Evolutionary conservation across 2,888 invertebrate genomes (phyloP).

Genomic region (Watsonalla cultraria): DNA sequence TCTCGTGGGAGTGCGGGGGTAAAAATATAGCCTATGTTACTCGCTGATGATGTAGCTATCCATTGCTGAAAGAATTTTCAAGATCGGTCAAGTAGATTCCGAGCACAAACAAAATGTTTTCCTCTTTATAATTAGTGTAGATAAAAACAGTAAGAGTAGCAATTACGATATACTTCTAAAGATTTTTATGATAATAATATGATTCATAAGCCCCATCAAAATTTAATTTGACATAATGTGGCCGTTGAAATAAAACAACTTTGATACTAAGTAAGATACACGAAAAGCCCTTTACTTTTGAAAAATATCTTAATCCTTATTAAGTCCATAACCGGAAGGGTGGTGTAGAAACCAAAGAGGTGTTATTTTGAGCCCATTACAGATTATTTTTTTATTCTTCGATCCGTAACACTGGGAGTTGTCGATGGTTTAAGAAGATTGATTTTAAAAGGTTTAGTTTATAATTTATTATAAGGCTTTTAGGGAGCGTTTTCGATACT

Average conservation of each 20-base stretch:
- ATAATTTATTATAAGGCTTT: too few relatives aligned
- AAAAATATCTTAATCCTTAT: constrained; percentile 75
- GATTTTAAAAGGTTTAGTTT: constrained; percentile 12
- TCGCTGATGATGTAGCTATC: too few relatives aligned
- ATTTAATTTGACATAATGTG: constrained; percentile 32
- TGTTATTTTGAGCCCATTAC: constrained; percentile 66
- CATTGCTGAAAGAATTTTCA: too few relatives aligned
- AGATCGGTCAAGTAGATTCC: too few relatives aligned
- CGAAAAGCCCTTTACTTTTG: constrained; percentile 69
- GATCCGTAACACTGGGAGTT: constrained; percentile 64
- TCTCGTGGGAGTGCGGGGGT: too few relatives aligned
- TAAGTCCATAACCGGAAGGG: constrained; percentile 65
- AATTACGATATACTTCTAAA: too few relatives aligned
- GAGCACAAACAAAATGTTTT: too few relatives aligned
- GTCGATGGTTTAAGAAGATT: constrained; percentile 47
- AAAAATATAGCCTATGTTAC: too few relatives aligned
- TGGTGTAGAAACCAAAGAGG: constrained; percentile 60
- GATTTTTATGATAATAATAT: too few relatives aligned
- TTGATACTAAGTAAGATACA: constrained; percentile 55
- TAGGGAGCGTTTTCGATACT: constrained; percentile 6
- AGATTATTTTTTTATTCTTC: constrained; percentile 54
- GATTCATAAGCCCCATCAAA: constrained; percentile 12
- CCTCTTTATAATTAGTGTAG: too few relatives aligned
- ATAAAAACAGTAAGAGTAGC: too few relatives aligned
- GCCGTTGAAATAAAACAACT: constrained; percentile 45